Evolutionary conservation across 1,140 invertebrate genomes (phyloP), one percentile per base, ranked within the genome.

Genomic region (Atta cephalotes): DNA sequence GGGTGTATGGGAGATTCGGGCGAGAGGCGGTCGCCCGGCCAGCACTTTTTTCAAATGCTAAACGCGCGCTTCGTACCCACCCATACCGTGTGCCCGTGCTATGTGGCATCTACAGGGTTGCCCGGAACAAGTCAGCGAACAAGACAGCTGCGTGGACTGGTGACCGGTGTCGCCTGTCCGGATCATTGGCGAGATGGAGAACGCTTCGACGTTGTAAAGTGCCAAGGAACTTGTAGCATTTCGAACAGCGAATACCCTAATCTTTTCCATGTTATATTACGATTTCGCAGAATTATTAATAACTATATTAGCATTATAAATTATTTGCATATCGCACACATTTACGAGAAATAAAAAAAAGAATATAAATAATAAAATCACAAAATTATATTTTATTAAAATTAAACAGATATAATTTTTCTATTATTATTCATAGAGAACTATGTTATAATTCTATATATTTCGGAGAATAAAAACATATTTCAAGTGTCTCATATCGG

Each of bases 31-130:
- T 53, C 85, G 70, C 58, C 77, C 86, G 76, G 84, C 65, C 85
- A 87, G 88, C 70, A 70, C 81, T 76, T 93, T 92, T 92, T 92
- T 92, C 91, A 88, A 93, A 93, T 92, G 91, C 91, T 93, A 93
- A 93, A 93, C 92, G 88, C 88, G 90, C 91, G 89, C 86, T 84
- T 85, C 90, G 84, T 86, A 51, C 82, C 71, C 85, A 80, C 58
- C 74, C 85, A 78, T 80, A 60, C 51, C 62, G 28, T 82, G 82
- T 84, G 70, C 65, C 81, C 80, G 39, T n/a, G 78, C 51, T 86
- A 81, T 65, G 76, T 63, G 81, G 88, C 71, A 88, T 91, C 91
- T 87, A 90, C 89, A 90, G 89, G 89, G 89, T 90, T 78, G 89
- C 53, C 62, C 74, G 85, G 76, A 89, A 90, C 76, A 88, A 91